These are phyloP conservation scores for Sebastes wilsoni DNA, from an alignment of 2,797 vertebrate species.

Conservation along the genomic window DNA sequence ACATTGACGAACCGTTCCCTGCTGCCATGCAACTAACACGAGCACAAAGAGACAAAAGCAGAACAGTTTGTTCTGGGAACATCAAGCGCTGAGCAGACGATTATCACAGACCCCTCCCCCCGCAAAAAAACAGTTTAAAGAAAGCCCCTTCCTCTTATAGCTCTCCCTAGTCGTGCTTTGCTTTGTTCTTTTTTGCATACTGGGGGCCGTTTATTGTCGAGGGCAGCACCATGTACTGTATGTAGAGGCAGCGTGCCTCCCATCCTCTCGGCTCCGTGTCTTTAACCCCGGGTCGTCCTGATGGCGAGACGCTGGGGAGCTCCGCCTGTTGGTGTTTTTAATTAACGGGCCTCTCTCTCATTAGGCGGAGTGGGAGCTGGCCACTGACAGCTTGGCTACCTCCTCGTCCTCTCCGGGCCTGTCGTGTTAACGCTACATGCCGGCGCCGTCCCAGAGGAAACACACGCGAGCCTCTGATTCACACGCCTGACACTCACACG, in stretches of 20 bases:
- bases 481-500: slow-evolving; percentile 44
- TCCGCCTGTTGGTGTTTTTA: slow-evolving; percentile 82
- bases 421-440: slow-evolving; percentile 75
- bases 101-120: slow-evolving; percentile 40
- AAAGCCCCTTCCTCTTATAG: slow-evolving; percentile 6
- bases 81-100: slow-evolving; percentile 46
- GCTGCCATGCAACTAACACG: slow-evolving; percentile 23
- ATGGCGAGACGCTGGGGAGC: slow-evolving; percentile 73
- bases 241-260: slow-evolving; percentile 51
- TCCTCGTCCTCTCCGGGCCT: slow-evolving; percentile 69
- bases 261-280: slow-evolving; percentile 57
- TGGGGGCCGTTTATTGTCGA: slow-evolving; percentile 56
- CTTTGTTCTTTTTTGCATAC: slow-evolving; percentile 59
- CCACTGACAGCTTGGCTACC: slow-evolving; percentile 80
- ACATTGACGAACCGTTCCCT: slow-evolving; percentile 26
- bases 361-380: slow-evolving; percentile 79
- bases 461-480: slow-evolving; percentile 34
- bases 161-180: slow-evolving; percentile 19
- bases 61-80: slow-evolving; percentile 49
- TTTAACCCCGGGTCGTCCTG: slow-evolving; percentile 77
- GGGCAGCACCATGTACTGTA: slow-evolving; percentile 33
- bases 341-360: slow-evolving; percentile 82
- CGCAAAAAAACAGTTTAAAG: slow-evolving; percentile 35
- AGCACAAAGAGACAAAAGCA: slow-evolving; percentile 45
- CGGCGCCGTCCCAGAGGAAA: slow-evolving; percentile 68